Evolutionary conservation across 2,797 vertebrate species (phyloP), one percentile per base, ranked within the genome.

Genomic region (Galagoides demidoff): DNA sequence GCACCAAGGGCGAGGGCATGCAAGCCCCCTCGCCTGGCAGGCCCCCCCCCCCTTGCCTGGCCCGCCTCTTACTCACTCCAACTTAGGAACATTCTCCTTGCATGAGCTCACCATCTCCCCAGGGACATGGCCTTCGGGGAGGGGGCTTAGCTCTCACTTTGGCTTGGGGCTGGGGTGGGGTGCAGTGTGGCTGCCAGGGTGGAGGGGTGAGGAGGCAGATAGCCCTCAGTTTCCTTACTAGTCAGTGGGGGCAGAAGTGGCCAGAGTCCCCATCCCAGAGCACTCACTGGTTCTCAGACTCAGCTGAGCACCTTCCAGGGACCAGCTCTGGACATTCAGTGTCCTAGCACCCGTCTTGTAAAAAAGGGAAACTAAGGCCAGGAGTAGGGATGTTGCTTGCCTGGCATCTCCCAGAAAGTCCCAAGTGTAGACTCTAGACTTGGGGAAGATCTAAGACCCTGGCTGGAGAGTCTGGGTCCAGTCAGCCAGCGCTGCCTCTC

Each of bases 41-140:
- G 31, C 31, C 90, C 86, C 94, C 95, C 96, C 87, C 52, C 91
- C 96, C 90, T 59, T n/a, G 78, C 90, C 96, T 82, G 87, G 85
- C 92, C 94, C 59, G 95, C 96, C 96, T 98, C 96, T 98, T 97
- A 98, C 96, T 98, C 97, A 97, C 96, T 97, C 95, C 95, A 96
- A 97, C 94, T 96, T 95, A 92, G 97, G 96, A 97, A 98, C 97
- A 98, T 98, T 98, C 97, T 82, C 97, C 73, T 66, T 27, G 96
- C 96, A 97, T 98, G 97, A 98, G 97, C 97, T 98, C 97, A 98
- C 96, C 29, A 71, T 96, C 97, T 97, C 96, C 97, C 97, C 31
- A 52, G 96, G 97, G 96, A 97, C 78, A 31, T 64, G 34, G 95
- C 96, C 97, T 96, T 97, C 90, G 95, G 97, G 95, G 97, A 97